Evolutionary conservation across 2,888 invertebrate species (phyloP).

Genomic region (Epinotia bilunana): DNA sequence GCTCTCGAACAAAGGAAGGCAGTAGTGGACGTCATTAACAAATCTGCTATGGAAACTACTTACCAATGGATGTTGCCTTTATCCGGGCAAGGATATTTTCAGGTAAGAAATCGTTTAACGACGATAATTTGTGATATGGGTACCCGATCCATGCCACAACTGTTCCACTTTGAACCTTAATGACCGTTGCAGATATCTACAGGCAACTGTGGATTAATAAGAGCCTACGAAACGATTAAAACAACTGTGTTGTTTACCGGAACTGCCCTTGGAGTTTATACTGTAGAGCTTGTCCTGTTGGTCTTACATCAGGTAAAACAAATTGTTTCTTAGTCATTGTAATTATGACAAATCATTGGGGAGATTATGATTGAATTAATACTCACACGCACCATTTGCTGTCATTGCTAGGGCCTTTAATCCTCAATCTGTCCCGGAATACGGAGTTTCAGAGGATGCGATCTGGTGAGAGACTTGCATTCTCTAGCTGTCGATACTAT

Average conservation of each 20-base stretch:
- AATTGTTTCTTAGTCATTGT: background rate
- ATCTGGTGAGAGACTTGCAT: too few species aligned
- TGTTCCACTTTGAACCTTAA: background rate
- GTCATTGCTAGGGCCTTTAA: too few species aligned
- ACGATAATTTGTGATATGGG: background rate
- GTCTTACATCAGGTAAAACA: conserved; percentile 74
- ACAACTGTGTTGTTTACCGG: conserved; percentile 71
- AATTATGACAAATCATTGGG: background rate
- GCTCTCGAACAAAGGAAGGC: conserved; percentile 67
- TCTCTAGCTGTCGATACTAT: too few species aligned
- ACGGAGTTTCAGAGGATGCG: too few species aligned
- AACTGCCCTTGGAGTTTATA: conserved; percentile 70
- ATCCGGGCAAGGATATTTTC: conserved; percentile 73
- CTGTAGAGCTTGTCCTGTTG: conserved; percentile 73
- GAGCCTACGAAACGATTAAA: conserved; percentile 71
- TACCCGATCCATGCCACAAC: too few species aligned
- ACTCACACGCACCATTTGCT: too few species aligned
- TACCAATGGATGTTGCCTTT: conserved; percentile 77
- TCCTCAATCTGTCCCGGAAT: too few species aligned
- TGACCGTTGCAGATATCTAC: conserved; percentile 67
- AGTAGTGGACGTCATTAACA: conserved; percentile 67
- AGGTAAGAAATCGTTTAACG: conserved; percentile 58
- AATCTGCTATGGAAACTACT: conserved; percentile 71
- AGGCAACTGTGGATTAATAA: conserved; percentile 76
- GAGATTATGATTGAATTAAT: background rate